A percentile compares a stretch with the other conserved stretches of the same genome.
Evolutionary conservation across 2,888 invertebrate species (phyloP).

Genomic region (Parnassius mnemosyne): DNA sequence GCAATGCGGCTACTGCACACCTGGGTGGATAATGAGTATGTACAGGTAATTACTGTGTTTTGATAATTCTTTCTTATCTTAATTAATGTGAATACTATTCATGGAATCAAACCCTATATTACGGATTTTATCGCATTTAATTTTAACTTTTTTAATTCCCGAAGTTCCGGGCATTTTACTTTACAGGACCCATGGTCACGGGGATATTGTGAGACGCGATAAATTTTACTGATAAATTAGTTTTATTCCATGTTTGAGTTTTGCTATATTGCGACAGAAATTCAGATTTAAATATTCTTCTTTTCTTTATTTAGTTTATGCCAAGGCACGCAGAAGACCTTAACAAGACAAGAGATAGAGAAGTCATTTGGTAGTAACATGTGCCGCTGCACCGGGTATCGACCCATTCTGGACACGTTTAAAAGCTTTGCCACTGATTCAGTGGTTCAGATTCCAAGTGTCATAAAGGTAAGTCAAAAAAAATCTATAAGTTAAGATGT

Average conservation of each 20-base stretch:
- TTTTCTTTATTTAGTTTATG: constrained; percentile 41
- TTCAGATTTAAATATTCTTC: too few relatives aligned
- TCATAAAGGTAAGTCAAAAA: constrained; percentile 34
- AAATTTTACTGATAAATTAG: too few relatives aligned
- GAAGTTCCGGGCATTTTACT: too few relatives aligned
- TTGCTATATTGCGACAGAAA: too few relatives aligned
- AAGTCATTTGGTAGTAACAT: constrained; percentile 86
- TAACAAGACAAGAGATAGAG: constrained; percentile 84
- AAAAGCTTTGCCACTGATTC: constrained; percentile 84
- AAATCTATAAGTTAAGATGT: constrained; percentile 25
- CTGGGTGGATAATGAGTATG: constrained; percentile 90
- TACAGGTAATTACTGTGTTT: constrained; percentile 54
- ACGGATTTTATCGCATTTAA: too few relatives aligned
- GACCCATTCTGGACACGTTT: constrained; percentile 87
- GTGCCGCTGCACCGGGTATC: constrained; percentile 88
- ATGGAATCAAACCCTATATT: too few relatives aligned
- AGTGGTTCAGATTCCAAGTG: constrained; percentile 58
- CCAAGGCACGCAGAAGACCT: constrained; percentile 41
- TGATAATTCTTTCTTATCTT: too few relatives aligned
- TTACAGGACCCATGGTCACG: too few relatives aligned
- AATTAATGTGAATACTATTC: too few relatives aligned
- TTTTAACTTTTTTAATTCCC: too few relatives aligned
- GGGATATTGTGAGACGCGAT: too few relatives aligned
- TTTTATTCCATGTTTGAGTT: too few relatives aligned
- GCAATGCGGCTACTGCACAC: constrained; percentile 87